These are phyloP conservation scores for Polypterus bichir DNA, from an alignment of 2,113 vertebrate genomes.

Conservation along the genomic window DNA sequence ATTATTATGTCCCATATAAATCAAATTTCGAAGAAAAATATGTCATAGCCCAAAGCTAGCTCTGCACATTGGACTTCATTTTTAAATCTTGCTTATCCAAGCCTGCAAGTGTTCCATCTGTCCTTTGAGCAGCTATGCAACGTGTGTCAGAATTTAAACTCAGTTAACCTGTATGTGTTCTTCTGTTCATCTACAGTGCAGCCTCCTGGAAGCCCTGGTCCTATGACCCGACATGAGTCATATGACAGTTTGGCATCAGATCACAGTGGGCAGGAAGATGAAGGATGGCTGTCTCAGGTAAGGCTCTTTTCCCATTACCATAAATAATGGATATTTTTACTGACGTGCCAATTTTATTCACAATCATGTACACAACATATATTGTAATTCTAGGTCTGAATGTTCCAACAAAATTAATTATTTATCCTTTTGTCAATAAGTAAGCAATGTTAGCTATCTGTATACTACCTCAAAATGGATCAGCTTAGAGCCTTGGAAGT, in stretches of 20 bases:
- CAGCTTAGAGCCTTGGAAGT: too few species aligned
- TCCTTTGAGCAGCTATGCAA: conserved; percentile 11
- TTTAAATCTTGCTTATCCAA: conserved; percentile 40
- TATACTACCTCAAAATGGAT: too few species aligned
- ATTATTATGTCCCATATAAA: conserved; percentile 40
- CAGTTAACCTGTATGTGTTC: conserved; percentile 7
- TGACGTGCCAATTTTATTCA: too few species aligned
- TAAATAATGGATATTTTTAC: too few species aligned
- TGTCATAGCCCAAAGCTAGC: conserved; percentile 27
- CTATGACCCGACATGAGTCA: conserved; percentile 79
- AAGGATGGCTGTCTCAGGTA: conserved; percentile 98
- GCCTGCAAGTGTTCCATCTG: conserved; percentile 43
- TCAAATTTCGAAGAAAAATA: conserved; percentile 26
- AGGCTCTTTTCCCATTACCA: conserved; percentile 8
- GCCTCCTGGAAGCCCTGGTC: conserved; percentile 76
- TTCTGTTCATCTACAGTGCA: conserved; percentile 47
- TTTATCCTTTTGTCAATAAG: too few species aligned
- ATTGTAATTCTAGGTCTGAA: too few species aligned
- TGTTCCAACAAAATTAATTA: too few species aligned
- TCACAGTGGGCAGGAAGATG: conserved; percentile 85
- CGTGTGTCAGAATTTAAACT: conserved; percentile 15
- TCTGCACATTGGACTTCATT: conserved; percentile 38
- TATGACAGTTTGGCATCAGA: conserved; percentile 87
- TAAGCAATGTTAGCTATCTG: too few species aligned
- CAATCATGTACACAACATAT: too few species aligned